phyloP scores from a whole-genome alignment of 2,113 vertebrate species.

The Bothrops jararaca region DNA sequence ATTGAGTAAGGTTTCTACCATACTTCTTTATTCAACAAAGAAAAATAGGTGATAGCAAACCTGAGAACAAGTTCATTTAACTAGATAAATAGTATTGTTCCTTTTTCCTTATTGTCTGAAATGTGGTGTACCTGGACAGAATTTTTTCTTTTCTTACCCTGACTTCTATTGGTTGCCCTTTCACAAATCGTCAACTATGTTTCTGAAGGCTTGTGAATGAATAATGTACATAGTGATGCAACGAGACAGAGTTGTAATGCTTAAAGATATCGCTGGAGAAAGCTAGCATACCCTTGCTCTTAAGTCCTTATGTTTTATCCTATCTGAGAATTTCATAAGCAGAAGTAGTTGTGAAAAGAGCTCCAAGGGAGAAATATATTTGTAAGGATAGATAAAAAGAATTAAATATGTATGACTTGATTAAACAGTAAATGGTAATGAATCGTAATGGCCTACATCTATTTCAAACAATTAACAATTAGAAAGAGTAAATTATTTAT shows the following conservation, averaged over 20 bases:
- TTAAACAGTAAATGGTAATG: background rate
- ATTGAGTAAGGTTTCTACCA: background rate
- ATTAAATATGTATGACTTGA: conserved; percentile 7
- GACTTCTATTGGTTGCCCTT: background rate
- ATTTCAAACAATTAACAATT: background rate
- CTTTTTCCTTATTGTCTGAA: too few relatives aligned
- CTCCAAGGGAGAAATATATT: background rate
- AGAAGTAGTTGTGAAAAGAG: background rate
- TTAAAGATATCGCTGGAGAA: background rate
- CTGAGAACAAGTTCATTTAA: background rate
- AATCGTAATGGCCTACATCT: background rate
- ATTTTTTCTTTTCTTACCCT: background rate
- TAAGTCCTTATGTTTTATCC: background rate
- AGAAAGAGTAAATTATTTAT: conserved; percentile 1
- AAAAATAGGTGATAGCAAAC: background rate
- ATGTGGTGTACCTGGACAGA: background rate
- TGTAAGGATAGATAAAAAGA: conserved; percentile 28
- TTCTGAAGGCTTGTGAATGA: background rate
- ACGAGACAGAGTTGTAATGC: background rate
- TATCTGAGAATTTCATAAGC: background rate
- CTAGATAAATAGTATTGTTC: background rate
- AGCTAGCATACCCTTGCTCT: background rate
- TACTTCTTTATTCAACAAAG: background rate
- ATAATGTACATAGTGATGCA: background rate
- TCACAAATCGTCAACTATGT: background rate